A percentile compares a stretch with the other conserved stretches of the same genome.
These are phyloP conservation scores for Sebastes flavidus DNA, from an alignment of 2,797 vertebrate genomes.

Conservation along the genomic window DNA sequence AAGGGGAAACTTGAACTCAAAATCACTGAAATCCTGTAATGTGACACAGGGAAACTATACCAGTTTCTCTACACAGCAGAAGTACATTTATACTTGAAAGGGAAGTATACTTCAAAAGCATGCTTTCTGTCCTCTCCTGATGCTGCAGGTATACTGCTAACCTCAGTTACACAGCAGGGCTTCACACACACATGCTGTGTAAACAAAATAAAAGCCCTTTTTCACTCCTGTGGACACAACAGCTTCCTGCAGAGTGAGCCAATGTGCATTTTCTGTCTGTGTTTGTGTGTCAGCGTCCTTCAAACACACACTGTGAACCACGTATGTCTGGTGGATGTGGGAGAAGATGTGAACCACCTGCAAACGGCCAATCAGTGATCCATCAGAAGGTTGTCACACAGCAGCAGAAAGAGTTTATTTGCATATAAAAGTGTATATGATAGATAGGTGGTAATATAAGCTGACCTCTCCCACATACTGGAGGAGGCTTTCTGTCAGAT, in stretches of 20 bases:
- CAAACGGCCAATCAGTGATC: neutral
- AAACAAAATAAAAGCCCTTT: constrained; percentile 81
- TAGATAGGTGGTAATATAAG: neutral
- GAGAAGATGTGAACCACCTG: constrained; percentile 93
- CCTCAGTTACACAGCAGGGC: no score
- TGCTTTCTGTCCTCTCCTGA: neutral
- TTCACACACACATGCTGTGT: neutral
- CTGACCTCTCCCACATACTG: constrained; percentile 86
- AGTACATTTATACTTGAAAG: neutral
- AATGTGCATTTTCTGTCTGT: constrained; percentile 68
- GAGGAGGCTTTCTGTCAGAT: constrained; percentile 48
- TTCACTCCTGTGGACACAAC: constrained; percentile 92
- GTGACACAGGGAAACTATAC: no score
- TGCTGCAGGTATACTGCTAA: no score
- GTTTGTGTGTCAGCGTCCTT: constrained; percentile 31
- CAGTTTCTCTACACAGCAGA: no score
- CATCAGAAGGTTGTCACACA: neutral
- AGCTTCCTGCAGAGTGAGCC: constrained; percentile 88
- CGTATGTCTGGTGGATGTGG: constrained; percentile 93
- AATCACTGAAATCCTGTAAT: no score
- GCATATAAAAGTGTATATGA: neutral
- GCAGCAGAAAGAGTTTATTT: neutral
- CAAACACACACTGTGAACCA: constrained; percentile 84
- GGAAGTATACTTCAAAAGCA: neutral
- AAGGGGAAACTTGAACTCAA: no score